Evolutionary conservation across 1,140 invertebrate species (phyloP), one percentile per base, ranked within the genome.

Genomic region (Achroia grisella): DNA sequence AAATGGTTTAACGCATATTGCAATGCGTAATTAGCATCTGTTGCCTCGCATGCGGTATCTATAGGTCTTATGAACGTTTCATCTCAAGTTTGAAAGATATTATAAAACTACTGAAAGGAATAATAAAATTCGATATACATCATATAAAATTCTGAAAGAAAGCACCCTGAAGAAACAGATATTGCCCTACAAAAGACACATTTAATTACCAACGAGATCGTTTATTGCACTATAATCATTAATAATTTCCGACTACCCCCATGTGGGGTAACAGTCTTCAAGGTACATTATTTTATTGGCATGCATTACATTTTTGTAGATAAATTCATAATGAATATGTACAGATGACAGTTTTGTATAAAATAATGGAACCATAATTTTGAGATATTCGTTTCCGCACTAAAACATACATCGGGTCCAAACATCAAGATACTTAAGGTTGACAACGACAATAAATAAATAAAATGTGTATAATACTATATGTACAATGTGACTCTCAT

Each of bases 181-280:
- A 54, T 59, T 56, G 47, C 52, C 46, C 39, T 36, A 50, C 31
- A 14, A 48, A 34, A 53, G 28, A 35, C 34, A 52, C 47, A 44
- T 43, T 41, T 23, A 48, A 14, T 35, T 36, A 41, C 14, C 11
- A 34, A 48, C 48, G 66, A 78, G 71, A 72, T 75, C 66, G 62
- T 62, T 43, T 79, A 79, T 76, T 74, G 71, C 72, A 76, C 65
- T 58, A 49, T 44, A 51, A 37, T 32, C 52, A 37, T 23, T 52
- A 44, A 51, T 46, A 55, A 47, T 41, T 44, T 47, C 33, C 31
- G 44, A 42, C 39, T 3, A 23, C 17, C 2, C 17, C 6, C n/a
- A n/a, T n/a, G n/a, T 23, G 17, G 17, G 2, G 17, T 23, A 3
- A n/a, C n/a, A n/a, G 17, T 3, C 6, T 39, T 48, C 15, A 52